Evolutionary conservation across 2,797 vertebrate genomes (phyloP), one percentile per base, ranked within the genome.

Genomic region (Manis crassicaudata): DNA sequence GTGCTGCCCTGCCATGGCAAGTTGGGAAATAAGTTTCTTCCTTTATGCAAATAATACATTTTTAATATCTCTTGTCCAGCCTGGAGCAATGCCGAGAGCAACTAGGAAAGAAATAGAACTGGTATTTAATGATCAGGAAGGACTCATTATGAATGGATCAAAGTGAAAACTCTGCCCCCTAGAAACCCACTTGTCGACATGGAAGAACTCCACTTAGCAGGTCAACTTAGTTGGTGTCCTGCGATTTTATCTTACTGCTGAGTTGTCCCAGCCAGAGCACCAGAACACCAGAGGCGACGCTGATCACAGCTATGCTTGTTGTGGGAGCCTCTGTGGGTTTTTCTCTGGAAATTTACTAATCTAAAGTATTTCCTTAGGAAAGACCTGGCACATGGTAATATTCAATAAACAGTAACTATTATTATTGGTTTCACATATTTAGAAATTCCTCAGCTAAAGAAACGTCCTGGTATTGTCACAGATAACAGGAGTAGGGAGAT

Each of bases 61-160:
- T 83, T 72, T 68, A 93, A 62, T 79, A 92, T 84, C 23, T 76
- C 32, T n/a, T 96, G n/a, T 76, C 32, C 35, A 96, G n/a, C 9
- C 46, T 88, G 20, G 2, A 93, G 82, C 14, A n/a, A 80, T 46
- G 52, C 29, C 43, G 75, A 85, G 18, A 81, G 62, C 50, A 93
- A 68, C 65, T 67, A 77, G 80, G 77, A 87, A 32, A 88, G 16
- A 92, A 80, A 90, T 79, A 52, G 32, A 60, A 87, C 37, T 60
- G 87, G 29, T 25, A 70, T 77, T 94, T 85, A 88, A 96, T 1
- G 21, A 89, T 27, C 75, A 91, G 17, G 73, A 92, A 86, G 25
- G 29, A 84, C 20, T 82, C 14, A 23, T 91, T 70, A 68, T 68
- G 68, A 80, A 77, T 76, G 73, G 8, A 94, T 75, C 35, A 83